Evolutionary conservation across 2,113 vertebrate genomes (phyloP).

Genomic region (Dasypus novemcinctus): DNA sequence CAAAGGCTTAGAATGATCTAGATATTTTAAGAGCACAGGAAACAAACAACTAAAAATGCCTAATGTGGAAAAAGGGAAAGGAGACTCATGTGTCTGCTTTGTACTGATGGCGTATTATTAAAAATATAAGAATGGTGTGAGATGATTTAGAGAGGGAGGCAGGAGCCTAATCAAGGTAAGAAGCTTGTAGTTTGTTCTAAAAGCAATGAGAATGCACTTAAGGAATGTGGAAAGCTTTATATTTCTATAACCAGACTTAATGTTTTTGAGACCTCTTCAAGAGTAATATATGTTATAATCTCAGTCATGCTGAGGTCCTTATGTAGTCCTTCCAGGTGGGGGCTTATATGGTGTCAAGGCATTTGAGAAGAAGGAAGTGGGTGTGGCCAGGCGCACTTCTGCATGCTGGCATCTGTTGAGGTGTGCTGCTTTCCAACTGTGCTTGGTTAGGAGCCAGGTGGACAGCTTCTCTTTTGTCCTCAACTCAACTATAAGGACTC

Average conservation of each 20-base stretch:
- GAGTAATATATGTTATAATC: background rate
- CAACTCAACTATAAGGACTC: background rate
- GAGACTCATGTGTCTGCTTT: background rate
- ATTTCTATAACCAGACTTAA: background rate
- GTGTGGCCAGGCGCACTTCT: background rate
- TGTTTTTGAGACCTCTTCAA: background rate
- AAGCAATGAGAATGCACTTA: background rate
- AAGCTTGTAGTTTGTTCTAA: background rate
- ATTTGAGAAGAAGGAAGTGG: background rate
- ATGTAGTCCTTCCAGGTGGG: background rate
- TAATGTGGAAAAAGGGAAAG: background rate
- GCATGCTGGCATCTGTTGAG: background rate
- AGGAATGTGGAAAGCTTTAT: background rate
- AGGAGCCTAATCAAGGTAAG: background rate
- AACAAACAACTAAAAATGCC: background rate
- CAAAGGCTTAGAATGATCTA: background rate
- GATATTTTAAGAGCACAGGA: background rate
- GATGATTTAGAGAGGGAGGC: background rate
- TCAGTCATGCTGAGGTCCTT: background rate
- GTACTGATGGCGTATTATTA: too few species aligned
- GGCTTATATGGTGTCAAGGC: background rate
- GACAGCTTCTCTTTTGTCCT: background rate
- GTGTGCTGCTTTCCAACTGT: background rate
- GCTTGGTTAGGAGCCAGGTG: background rate
- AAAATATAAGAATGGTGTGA: background rate